Evolutionary conservation across 2,113 vertebrate genomes (phyloP).

Genomic region (Mobula hypostoma): DNA sequence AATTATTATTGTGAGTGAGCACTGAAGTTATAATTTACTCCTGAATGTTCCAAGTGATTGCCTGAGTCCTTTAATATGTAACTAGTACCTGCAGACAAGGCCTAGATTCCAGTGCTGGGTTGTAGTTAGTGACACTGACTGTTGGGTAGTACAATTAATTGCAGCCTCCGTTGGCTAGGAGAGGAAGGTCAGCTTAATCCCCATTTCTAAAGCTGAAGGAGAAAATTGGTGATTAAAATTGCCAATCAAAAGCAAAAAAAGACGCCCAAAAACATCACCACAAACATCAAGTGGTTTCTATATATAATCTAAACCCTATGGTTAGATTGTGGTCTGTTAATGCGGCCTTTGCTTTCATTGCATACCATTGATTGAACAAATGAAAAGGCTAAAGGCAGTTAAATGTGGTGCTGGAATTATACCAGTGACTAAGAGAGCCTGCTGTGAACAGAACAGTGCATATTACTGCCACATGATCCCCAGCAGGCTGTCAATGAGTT

Average conservation of each 20-base stretch:
- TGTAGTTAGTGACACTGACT: background rate
- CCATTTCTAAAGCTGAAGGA: background rate
- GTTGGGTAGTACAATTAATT: background rate
- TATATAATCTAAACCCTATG: background rate
- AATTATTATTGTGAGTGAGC: background rate
- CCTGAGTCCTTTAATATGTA: background rate
- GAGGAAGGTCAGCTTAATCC: background rate
- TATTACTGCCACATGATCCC: conserved; percentile 11
- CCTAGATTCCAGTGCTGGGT: background rate
- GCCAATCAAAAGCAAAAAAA: background rate
- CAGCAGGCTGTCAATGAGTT: background rate
- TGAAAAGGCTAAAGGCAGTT: conserved; percentile 10
- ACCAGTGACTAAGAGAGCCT: background rate
- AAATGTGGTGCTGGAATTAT: background rate
- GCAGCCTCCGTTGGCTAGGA: background rate
- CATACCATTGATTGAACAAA: background rate
- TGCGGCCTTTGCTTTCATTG: background rate
- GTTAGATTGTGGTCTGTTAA: background rate
- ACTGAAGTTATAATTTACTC: background rate
- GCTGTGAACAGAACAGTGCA: background rate
- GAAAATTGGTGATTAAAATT: background rate
- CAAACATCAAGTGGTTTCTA: background rate
- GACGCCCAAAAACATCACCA: background rate
- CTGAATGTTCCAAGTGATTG: background rate
- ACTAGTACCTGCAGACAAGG: background rate